phyloP scores from a whole-genome alignment of 23 tunicate species.

The Botrylloides violaceus region DNA sequence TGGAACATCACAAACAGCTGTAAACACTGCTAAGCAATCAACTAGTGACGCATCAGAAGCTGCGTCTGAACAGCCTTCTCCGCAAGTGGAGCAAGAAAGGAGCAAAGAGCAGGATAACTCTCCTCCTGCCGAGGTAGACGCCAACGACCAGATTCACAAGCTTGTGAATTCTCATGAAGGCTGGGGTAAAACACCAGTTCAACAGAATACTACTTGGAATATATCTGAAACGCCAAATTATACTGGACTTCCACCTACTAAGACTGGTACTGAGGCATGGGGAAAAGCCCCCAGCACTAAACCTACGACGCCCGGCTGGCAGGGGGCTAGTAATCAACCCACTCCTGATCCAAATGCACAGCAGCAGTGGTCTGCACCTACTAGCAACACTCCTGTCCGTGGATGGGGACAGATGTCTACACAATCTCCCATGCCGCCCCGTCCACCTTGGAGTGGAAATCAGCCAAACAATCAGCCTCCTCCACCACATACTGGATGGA shows the following conservation, averaged over 20 bases:
- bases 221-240: constrained; percentile 23
- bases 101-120: background rate
- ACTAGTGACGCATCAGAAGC: constrained; percentile 24
- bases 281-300: constrained; percentile 45
- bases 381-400: constrained; percentile 1
- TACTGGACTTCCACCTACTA: constrained; percentile 27
- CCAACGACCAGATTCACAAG: constrained; percentile 58
- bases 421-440: background rate
- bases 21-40: constrained; percentile 11
- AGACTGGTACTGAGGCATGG: constrained; percentile 94
- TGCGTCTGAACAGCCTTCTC: background rate
- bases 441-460: constrained; percentile 10
- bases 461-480: constrained; percentile 2
- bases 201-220: constrained; percentile 87
- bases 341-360: background rate
- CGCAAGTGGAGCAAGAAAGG: background rate
- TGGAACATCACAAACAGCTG: background rate
- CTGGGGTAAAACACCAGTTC: constrained; percentile 89
- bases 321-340: background rate
- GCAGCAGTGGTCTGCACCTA: constrained; percentile 1
- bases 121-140: constrained; percentile 12
- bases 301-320: constrained; percentile 36
- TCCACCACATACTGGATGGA: constrained; percentile 29
- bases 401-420: constrained; percentile 25
- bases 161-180: constrained; percentile 91